Evolutionary conservation across 2,888 invertebrate species (phyloP).

Genomic region (Macropis europaea): DNA sequence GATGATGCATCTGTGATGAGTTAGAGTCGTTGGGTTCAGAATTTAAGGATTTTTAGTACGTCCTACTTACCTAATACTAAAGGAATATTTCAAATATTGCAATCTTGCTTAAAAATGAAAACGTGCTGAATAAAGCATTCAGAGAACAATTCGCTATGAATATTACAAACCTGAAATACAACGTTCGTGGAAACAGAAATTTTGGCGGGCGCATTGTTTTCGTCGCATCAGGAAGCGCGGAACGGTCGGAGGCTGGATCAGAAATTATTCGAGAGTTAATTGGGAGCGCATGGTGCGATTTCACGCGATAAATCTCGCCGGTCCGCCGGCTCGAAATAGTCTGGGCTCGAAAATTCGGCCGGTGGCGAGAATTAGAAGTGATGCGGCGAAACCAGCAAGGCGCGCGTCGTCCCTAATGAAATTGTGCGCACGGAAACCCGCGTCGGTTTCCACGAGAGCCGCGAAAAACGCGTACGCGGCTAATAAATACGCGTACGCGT

Average conservation of each 20-base stretch:
- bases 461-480: neutral
- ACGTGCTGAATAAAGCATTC: too few species aligned
- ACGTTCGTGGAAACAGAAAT: too few species aligned
- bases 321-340: constrained; percentile 29
- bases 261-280: constrained; percentile 37
- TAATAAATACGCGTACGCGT: constrained; percentile 23
- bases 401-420: constrained; percentile 29
- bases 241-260: neutral
- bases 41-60: too few species aligned
- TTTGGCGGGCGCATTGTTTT: neutral
- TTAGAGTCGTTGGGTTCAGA: too few species aligned
- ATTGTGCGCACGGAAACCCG: constrained; percentile 1
- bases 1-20: too few species aligned
- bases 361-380: constrained; percentile 20
- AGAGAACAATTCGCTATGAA: too few species aligned
- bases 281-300: constrained; percentile 31
- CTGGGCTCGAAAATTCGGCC: neutral
- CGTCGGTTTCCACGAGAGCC: neutral
- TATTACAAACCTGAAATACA: too few species aligned
- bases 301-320: constrained; percentile 36
- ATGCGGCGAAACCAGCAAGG: constrained; percentile 9
- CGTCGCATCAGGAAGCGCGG: neutral
- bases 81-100: too few species aligned
- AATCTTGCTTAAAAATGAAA: too few species aligned
- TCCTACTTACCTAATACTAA: too few species aligned